A percentile compares a stretch with the other conserved stretches of the same genome.
Conservation (phyloP, 2,113 vertebrate genomes). For the Desmodus rotundus region DNA sequence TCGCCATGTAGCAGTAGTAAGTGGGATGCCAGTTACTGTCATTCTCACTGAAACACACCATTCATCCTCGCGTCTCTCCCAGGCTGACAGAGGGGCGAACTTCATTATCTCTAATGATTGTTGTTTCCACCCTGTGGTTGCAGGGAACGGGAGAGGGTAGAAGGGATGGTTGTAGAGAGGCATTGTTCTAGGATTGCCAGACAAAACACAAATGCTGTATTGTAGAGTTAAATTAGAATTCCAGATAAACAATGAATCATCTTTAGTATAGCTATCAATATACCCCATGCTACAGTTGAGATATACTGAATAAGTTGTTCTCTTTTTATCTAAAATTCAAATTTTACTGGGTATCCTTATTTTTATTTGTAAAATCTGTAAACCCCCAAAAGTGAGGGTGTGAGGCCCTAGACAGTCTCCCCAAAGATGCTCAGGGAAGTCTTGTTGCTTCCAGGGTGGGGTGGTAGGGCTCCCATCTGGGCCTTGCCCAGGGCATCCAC, state of each 20-base stretch:
- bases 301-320: neutral
- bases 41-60: fast-evolving
- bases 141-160: neutral
- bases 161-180: neutral
- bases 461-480: neutral
- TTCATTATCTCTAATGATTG: neutral
- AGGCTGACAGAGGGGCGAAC: neutral
- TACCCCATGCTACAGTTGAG: neutral
- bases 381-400: neutral
- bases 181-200: fast-evolving
- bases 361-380: neutral
- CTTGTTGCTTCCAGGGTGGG: fast-evolving
- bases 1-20: fast-evolving
- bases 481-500: neutral
- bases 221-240: neutral
- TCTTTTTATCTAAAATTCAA: neutral
- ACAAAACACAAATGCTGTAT: fast-evolving
- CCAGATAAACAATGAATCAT: neutral
- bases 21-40: neutral
- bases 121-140: no score
- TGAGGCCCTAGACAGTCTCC: no score
- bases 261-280: neutral
- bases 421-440: neutral
- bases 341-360: neutral
- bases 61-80: neutral